Base-by-base conservation (phyloP, 2,797 vertebrate genomes). In the Clamator glandarius region DNA sequence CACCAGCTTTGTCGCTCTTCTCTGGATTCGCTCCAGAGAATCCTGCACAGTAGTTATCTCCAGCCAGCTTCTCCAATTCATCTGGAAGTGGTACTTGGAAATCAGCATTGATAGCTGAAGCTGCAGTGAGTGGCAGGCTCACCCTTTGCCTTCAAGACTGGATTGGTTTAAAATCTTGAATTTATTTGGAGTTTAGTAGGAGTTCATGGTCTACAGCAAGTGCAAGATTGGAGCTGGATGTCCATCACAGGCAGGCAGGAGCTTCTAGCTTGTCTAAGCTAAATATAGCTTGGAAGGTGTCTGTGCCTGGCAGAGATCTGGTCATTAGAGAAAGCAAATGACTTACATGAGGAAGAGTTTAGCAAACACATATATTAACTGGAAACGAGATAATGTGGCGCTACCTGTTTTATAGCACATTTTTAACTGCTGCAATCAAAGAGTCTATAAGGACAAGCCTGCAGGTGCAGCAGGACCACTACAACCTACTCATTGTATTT, bases 281-380 rank as follows among this genome's bases (percentile, higher is more conserved):
- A 91, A 91, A 92, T 57, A 91, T 29, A 88, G 59, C 31, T 41
- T 59, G 39, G 39, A 76, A 90, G 52, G 18, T 41, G 50, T 76
- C 76, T 62, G 42, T 23, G 35, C 51, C 42, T 62, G 39, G 64
- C 54, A 78, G 80, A 64, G 62, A 62, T 24, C 9, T 44, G 72
- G 35, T 59, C 59, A 36, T 81, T 76, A 81, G 62, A 52, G 73
- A 57, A 91, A 93, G 42, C 54, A 96, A 95, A 93, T 59, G 84
- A 57, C 57, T 59, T 39, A n/a, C 76, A 91, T 76, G 68, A 78
- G 59, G 29, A 69, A 69, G 50, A 87, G 42, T 59, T 94, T 89
- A 82, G 69, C 51, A 88, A 93, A 59, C 36, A 77, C 31, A 44
- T 23, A 28, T 81, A 93, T 81, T 89, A 93, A 39, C 84, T 81